Conservation (phyloP, 30 jellyfish, hydroid and myxozoan species). For the Cassiopea xamachana region DNA sequence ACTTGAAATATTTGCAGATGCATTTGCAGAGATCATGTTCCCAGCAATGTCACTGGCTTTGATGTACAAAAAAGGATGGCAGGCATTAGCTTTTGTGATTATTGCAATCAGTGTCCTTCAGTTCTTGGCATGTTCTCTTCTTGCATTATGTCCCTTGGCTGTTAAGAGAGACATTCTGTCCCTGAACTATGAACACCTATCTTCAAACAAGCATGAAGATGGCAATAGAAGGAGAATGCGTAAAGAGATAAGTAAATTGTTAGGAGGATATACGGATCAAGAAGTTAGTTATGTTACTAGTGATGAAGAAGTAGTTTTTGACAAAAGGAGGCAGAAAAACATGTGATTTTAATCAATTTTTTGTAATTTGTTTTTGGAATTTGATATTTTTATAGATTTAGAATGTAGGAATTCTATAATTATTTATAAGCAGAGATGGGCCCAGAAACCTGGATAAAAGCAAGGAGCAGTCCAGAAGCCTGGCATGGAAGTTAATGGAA, state of each 20-base stretch:
- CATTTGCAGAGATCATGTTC: slow-evolving; percentile 48
- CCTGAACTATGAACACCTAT: slow-evolving; percentile 48
- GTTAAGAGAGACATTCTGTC: slow-evolving; percentile 27
- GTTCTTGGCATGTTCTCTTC: slow-evolving; percentile 49
- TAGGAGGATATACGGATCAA: slow-evolving; percentile 72
- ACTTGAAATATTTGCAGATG: slow-evolving; percentile 34
- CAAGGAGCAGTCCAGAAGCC: too few relatives aligned
- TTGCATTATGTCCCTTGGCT: slow-evolving; percentile 48
- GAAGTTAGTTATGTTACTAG: slow-evolving; percentile 63
- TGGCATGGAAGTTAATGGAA: too few relatives aligned
- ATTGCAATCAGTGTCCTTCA: slow-evolving; percentile 54
- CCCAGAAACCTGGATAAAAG: too few relatives aligned
- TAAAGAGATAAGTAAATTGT: slow-evolving; percentile 40
- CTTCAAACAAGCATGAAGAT: slow-evolving; percentile 33
- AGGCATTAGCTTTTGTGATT: slow-evolving; percentile 51
- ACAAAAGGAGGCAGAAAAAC: slow-evolving; percentile 18
- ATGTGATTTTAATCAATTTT: neutral
- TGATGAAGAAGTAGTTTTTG: slow-evolving; percentile 78
- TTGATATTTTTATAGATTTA: too few relatives aligned
- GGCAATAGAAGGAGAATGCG: slow-evolving; percentile 62
- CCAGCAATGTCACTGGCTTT: slow-evolving; percentile 46
- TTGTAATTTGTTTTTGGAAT: neutral
- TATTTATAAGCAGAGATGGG: too few relatives aligned
- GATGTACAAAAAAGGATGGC: slow-evolving; percentile 70
- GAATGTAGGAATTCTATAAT: too few relatives aligned